phyloP scores from a whole-genome alignment of 2,888 invertebrate species.

The Scaptomyza reducta region DNA sequence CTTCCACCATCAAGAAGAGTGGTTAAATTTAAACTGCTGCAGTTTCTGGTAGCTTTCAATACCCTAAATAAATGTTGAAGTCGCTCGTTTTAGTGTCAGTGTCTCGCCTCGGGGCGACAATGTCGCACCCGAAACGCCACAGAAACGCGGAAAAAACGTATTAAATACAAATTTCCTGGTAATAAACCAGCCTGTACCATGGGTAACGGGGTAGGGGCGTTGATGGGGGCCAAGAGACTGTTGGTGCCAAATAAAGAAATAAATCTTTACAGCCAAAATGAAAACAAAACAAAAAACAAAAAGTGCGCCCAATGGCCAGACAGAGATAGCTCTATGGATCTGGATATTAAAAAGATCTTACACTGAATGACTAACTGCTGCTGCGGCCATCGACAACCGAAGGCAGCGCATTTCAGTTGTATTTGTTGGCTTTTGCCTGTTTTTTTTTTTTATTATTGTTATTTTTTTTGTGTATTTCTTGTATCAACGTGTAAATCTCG shows the following conservation, averaged over 20 bases:
- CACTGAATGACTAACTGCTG: slow-evolving; percentile 67
- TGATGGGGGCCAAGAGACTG: neutral
- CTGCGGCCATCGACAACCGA: slow-evolving; percentile 52
- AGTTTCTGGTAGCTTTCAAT: slow-evolving; percentile 21
- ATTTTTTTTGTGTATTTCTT: slow-evolving; percentile 69
- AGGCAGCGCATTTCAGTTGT: slow-evolving; percentile 28
- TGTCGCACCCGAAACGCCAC: slow-evolving; percentile 45
- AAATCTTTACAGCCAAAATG: slow-evolving; percentile 63
- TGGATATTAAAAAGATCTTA: slow-evolving; percentile 37
- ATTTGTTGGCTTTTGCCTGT: slow-evolving; percentile 6
- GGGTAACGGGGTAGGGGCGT: slow-evolving; percentile 4
- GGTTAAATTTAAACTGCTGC: neutral
- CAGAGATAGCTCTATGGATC: slow-evolving; percentile 17
- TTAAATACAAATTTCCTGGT: slow-evolving; percentile 78
- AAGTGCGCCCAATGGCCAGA: slow-evolving; percentile 18
- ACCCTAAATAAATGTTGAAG: slow-evolving; percentile 2
- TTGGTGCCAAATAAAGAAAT: slow-evolving; percentile 69
- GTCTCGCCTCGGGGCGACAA: slow-evolving; percentile 9
- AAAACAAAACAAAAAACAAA: neutral
- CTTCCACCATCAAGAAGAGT: neutral
- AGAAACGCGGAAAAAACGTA: slow-evolving; percentile 74
- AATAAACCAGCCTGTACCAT: slow-evolving; percentile 53
- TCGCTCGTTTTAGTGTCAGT: slow-evolving; percentile 15
- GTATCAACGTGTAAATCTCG: slow-evolving; percentile 76
- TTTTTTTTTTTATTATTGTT: slow-evolving; percentile 38